Base-by-base conservation (phyloP, 2,113 vertebrate genomes). In the Thunnus maccoyii region DNA sequence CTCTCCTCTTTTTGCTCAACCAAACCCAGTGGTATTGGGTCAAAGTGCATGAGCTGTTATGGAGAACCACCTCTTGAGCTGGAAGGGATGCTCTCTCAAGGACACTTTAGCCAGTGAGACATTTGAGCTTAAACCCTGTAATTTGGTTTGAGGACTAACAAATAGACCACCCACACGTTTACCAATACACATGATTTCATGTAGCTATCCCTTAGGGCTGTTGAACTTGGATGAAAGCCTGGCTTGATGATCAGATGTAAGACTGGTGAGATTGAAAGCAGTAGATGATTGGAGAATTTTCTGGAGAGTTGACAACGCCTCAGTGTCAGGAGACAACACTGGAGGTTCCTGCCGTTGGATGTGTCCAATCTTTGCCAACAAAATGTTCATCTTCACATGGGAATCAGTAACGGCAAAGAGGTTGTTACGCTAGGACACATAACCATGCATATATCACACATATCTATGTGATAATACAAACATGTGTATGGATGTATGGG, bases 151-250 rank as follows among this genome's bases (percentile, higher is more conserved):
- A 25, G 36, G 22, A 75, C 48, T 52, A 74, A 82, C 82, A 87
- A 82, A 76, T 36, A 87, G 63, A 78, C 85, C 75, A 77, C 86
- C 87, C 84, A 87, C 86, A 57, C 17, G 0, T 88, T 82, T 71
- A 81, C 47, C 76, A 61, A 80, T 87, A 79, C 3, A 44, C 20
- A 46, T 22, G 25, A 57, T 15, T 82, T 63, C 4, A 54, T 55
- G 11, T 25, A 25, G 65, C 27, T 64, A 20, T 47, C 61, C 5
- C 50, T 30, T 14, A 44, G 60, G 50, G 56, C 44, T 78, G 50
- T 69, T 84, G 58, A 66, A 70, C 60, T 80, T 47, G 22, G 84
- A 78, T 22, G 17, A 10, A 75, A 62, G 62, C 15, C 78, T 57
- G 12, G 56, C 48, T 15, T 32, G 41, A 69, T 46, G 41, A 12